A percentile compares a stretch with the other conserved stretches of the same genome.
Evolutionary conservation across 2,888 invertebrate species (phyloP).

Genomic region (Cylloceria caligata): DNA sequence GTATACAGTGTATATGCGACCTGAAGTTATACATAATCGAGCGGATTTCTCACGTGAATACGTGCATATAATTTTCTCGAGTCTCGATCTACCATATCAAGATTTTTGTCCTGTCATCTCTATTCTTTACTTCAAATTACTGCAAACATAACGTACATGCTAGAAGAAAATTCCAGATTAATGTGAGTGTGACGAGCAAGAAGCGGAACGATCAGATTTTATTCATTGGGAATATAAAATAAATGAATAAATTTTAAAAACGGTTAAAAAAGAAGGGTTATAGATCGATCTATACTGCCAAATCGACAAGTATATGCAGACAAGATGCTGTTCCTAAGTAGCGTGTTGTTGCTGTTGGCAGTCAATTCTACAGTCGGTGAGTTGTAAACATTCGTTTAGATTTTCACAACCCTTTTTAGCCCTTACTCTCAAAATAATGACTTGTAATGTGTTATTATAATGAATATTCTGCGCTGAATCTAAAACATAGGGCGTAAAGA

Average conservation of each 20-base stretch:
- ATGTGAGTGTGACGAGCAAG: conserved; percentile 50
- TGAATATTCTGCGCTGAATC: too few relatives aligned
- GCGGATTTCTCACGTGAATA: conserved; percentile 37
- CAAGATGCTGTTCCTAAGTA: conserved; percentile 77
- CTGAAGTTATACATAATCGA: conserved; percentile 1
- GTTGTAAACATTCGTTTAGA: conserved; percentile 65
- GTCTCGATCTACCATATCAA: conserved; percentile 28
- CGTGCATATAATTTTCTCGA: too few relatives aligned
- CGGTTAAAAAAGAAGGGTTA: not conserved
- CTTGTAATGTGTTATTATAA: too few relatives aligned
- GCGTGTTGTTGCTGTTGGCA: conserved; percentile 76
- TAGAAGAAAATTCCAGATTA: conserved; percentile 27
- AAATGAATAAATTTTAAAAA: not conserved
- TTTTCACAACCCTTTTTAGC: not conserved
- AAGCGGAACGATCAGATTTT: conserved; percentile 27
- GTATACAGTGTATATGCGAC: conserved; percentile 41
- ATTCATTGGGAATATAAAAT: not conserved
- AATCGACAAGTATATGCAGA: conserved; percentile 40
- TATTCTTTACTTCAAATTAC: conserved; percentile 59
- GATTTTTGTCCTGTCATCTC: conserved; percentile 54
- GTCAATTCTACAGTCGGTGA: conserved; percentile 78
- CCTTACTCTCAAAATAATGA: too few relatives aligned
- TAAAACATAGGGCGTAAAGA: too few relatives aligned
- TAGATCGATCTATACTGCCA: conserved; percentile 16
- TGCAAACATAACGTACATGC: conserved; percentile 37